These are phyloP conservation scores for Tetramorium alpestre DNA, from an alignment of 1,140 invertebrate genomes.

Conservation along the genomic window DNA sequence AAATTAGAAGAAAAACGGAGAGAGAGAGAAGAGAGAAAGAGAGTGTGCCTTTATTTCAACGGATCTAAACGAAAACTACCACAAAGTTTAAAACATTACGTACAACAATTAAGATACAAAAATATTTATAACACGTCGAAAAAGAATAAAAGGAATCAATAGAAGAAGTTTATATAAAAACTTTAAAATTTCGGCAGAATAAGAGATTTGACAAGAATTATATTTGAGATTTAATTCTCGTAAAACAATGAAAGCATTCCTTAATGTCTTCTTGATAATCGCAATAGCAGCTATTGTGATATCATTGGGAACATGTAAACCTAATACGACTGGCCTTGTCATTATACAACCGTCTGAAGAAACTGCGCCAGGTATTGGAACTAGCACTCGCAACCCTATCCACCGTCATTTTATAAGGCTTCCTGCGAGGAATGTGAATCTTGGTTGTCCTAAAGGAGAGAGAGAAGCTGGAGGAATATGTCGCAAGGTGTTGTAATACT, in stretches of 20 bases:
- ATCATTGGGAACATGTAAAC: constrained; percentile 10
- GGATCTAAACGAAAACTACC: neutral
- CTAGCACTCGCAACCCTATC: neutral
- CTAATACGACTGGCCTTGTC: neutral
- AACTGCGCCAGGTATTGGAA: neutral
- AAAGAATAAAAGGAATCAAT: neutral
- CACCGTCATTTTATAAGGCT: neutral
- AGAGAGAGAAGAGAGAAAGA: neutral
- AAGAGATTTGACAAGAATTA: neutral
- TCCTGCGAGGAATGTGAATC: neutral
- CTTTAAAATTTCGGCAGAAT: neutral
- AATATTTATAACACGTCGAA: neutral
- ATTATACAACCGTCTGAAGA: neutral
- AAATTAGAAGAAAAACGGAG: neutral
- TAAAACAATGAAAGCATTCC: neutral
- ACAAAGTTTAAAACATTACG: neutral
- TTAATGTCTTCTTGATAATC: neutral
- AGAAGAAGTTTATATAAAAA: neutral
- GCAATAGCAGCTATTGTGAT: neutral
- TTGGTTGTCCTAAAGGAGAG: neutral
- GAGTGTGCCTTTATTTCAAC: neutral
- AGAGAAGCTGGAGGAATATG: neutral
- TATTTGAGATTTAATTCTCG: neutral
- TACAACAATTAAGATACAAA: neutral
- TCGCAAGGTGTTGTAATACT: neutral